Evolutionary conservation across 2,888 invertebrate species (phyloP), one percentile per base, ranked within the genome.

Genomic region (Hemithea aestivaria): DNA sequence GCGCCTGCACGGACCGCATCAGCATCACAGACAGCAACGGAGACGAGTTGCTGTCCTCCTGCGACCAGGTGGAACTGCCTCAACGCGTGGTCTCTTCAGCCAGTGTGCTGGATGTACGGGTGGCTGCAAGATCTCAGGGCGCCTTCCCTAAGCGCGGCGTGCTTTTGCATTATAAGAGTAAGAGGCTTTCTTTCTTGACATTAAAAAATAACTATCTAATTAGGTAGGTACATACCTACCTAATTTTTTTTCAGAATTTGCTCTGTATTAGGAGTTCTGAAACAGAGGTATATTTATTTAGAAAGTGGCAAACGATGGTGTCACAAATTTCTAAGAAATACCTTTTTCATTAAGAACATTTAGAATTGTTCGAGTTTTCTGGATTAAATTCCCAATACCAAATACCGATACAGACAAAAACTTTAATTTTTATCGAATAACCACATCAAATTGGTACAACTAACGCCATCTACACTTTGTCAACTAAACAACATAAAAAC

Each of bases 81-180:
- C 53, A 81, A 5, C 76, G 81, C 31, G 58, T 90, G 28, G 66
- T 81, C 0, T 89, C 90, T 0, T 51, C 71, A 24, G 85, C 87
- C 23, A 79, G 84, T 41, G 66, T 76, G 1, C 66, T 90, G 27
- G 78, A 88, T 40, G 74, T 89, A 6, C 48, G 67, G 5, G 80
- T 91, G 6, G 77, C 78, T 37, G 82, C 84, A 1, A 78, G 73
- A 45, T 88, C 89, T 2, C 66, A 78, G 49, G 88, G 87, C 24
- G 85, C 87, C 8, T 90, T 84, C 46, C 91, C 91, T 0, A 90
- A 90, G 48, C 78, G 92, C 58, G 92, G 92, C 1, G 83, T 92
- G 38, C 68, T 92, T 10, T 73, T 92, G 48, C 89, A 91, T 74
- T 93, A 89, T 66, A 89, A 89, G 73, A 89, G 90, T 90, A 66